Evolutionary conservation across 2,113 vertebrate genomes (phyloP), one percentile per base, ranked within the genome.

Genomic region (Nerophis ophidion): DNA sequence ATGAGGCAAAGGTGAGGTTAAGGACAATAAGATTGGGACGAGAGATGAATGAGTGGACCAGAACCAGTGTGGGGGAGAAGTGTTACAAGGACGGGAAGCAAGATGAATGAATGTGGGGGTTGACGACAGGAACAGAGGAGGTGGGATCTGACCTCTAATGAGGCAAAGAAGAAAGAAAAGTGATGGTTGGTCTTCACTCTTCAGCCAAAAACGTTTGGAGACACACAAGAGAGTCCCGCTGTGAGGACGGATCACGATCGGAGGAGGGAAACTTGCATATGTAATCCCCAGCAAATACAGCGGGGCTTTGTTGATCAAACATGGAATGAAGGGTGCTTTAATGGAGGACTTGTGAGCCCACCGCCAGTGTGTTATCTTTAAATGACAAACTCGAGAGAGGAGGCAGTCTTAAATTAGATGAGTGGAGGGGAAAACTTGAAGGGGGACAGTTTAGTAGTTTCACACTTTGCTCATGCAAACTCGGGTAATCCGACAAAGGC

Each of bases 1-100:
- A 59, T 56, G 60, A 80, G 70, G 69, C 57, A 68, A 72, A 77
- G 74, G 71, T 61, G 67, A 77, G 59, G 70, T 54, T 55, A 59
- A 79, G 72, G 71, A 76, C 71, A 71, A 35, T 12, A n/a, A 46
- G 10, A n/a, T 60, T 36, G 5, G 6, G 63, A 60, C 16, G 17
- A 7, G 68, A 61, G 65, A 73, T 60, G 65, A 68, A 71, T 58
- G 60, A 55, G 51, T 50, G 65, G 59, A 64, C 61, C 57, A 46
- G 56, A 13, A 34, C 54, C 16, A 47, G 44, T 63, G 77, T 64
- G 48, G 19, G 17, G 5, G 45, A 56, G 10, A 15, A 45, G 64
- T 35, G 63, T 17, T 17, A 42, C 12, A 26, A 26, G 26, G 26
- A 2, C 3, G 1, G 26, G 26, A n/a, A 40, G 17, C 5, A 36